Percentiles rank a stretch among this genome's conserved stretches.
Evolutionary conservation across 1,140 invertebrate genomes (phyloP).

Genomic region (Bombus fervidus): DNA sequence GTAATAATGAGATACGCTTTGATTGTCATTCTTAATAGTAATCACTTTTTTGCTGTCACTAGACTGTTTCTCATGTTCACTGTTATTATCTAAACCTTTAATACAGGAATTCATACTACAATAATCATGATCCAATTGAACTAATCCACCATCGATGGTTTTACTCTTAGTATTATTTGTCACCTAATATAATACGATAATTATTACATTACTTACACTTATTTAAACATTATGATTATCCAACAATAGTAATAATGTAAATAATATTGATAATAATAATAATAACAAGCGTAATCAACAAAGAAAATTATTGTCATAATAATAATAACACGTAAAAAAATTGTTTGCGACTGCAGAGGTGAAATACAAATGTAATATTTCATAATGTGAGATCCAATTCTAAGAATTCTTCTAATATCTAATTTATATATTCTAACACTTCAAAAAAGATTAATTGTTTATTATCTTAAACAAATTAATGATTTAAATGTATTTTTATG

Average conservation of each 20-base stretch:
- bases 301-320: not conserved
- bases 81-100: slow-evolving; percentile 51
- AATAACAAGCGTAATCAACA: not conserved
- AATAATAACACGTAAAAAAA: not conserved
- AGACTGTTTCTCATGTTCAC: slow-evolving; percentile 55
- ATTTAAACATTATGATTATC: not conserved
- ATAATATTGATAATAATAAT: not conserved
- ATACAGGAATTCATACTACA: slow-evolving; percentile 70
- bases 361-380: not conserved
- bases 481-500: not conserved
- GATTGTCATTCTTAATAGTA: slow-evolving; percentile 43
- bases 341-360: not conserved
- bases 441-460: not conserved
- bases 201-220: not conserved
- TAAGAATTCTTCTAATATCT: not conserved
- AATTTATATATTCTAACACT: not conserved
- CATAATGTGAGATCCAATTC: not conserved
- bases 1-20: slow-evolving; percentile 19
- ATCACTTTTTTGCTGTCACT: slow-evolving; percentile 49
- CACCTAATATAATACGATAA: slow-evolving; percentile 46
- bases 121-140: slow-evolving; percentile 83
- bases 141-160: slow-evolving; percentile 63
- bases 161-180: slow-evolving; percentile 48
- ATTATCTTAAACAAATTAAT: not conserved
- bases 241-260: not conserved